Conservation (phyloP, 2,797 vertebrate species). For the Nannoperca australis region DNA sequence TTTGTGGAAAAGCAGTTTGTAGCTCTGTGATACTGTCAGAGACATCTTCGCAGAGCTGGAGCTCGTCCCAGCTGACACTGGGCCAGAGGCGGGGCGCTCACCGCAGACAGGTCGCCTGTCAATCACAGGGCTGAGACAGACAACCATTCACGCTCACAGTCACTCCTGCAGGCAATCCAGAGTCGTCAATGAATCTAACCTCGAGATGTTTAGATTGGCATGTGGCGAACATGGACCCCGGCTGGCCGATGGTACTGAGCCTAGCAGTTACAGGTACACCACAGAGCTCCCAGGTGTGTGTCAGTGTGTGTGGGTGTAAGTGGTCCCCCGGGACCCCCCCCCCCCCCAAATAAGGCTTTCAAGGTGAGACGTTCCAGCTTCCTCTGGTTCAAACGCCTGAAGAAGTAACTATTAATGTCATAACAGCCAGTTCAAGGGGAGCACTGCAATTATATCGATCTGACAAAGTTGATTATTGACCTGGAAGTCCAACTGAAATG, state of each 20-base stretch:
- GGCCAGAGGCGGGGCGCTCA: no score
- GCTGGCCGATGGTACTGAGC: no score
- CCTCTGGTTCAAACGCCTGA: slow-evolving; percentile 1
- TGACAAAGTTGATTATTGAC: slow-evolving; percentile 21
- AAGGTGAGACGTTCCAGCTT: neutral
- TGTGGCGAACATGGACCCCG: no score
- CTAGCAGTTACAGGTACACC: neutral
- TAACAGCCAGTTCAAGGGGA: neutral
- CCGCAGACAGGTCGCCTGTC: no score
- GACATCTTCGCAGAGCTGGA: no score
- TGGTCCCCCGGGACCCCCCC: slow-evolving; percentile 15
- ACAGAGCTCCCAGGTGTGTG: slow-evolving; percentile 30
- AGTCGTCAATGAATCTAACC: no score
- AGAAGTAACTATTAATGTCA: neutral
- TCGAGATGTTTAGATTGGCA: no score
- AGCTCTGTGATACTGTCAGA: neutral
- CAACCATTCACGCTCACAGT: no score
- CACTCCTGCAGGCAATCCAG: no score
- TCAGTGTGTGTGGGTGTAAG: neutral
- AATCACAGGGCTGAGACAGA: no score
- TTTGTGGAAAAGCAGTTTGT: neutral
- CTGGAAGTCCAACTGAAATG: neutral
- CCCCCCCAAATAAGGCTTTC: slow-evolving; percentile 20
- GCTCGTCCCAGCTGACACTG: no score
- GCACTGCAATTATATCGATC: slow-evolving; percentile 22